phyloP scores from a whole-genome alignment of 2,888 invertebrate species.

The Labia minor region DNA sequence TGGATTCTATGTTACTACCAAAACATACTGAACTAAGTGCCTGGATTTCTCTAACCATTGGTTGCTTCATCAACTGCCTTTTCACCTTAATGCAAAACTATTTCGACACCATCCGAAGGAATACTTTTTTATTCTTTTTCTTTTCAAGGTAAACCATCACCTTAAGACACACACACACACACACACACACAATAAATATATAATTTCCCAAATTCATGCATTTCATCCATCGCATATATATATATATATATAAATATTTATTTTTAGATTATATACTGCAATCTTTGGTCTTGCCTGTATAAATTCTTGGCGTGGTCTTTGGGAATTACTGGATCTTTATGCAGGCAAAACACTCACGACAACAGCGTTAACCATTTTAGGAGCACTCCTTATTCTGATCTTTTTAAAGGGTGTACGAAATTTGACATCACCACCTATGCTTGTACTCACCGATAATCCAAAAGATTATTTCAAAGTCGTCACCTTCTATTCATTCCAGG shows the following conservation, averaged over 20 bases:
- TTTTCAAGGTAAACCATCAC: conserved; percentile 22
- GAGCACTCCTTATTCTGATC: conserved; percentile 56
- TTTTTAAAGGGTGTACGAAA: conserved; percentile 62
- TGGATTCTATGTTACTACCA: conserved; percentile 61
- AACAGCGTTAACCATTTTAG: conserved; percentile 51
- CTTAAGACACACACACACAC: no score
- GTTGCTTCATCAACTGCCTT: conserved; percentile 55
- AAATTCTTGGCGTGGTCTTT: conserved; percentile 78
- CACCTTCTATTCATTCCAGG: conserved; percentile 69
- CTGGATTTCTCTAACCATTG: conserved; percentile 55
- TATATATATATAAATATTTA: no score
- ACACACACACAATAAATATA: no score
- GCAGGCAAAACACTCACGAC: conserved; percentile 47
- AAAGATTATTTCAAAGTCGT: conserved; percentile 72
- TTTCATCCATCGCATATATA: no score
- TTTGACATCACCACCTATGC: conserved; percentile 71
- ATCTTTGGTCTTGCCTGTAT: conserved; percentile 70
- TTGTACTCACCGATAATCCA: conserved; percentile 60
- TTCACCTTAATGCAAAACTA: conserved; percentile 57
- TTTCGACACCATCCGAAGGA: conserved; percentile 36
- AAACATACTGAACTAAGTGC: conserved; percentile 49
- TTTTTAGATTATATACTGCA: conserved; percentile 53
- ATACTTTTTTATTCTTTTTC: conserved; percentile 21
- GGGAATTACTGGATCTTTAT: conserved; percentile 63
- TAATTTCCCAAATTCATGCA: no score